Evolutionary conservation across 2,797 vertebrate genomes (phyloP).

Genomic region (Sandelia bainsii): DNA sequence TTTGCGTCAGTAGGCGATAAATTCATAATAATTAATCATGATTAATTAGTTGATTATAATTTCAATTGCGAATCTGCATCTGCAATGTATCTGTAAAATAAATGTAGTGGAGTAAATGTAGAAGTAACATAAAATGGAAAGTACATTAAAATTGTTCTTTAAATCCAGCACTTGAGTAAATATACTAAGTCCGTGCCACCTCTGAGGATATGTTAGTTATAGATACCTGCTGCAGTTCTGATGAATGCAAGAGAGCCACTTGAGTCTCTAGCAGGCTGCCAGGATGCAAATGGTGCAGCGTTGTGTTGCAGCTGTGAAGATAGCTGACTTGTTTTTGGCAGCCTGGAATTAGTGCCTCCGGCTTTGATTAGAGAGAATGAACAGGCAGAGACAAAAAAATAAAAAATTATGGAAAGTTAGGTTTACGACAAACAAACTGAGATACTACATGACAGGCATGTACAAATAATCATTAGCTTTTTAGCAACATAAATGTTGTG

Average conservation of each 20-base stretch:
- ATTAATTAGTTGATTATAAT: too few species aligned
- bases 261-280: constrained; percentile 40
- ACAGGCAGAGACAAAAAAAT: constrained; percentile 2
- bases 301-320: constrained; percentile 57
- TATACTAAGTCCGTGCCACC: too few species aligned
- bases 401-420: constrained; percentile 10
- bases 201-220: too few species aligned
- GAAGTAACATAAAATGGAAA: too few species aligned
- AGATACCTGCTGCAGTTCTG: constrained; percentile 66
- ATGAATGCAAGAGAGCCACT: constrained; percentile 39
- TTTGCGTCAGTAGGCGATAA: too few species aligned
- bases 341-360: constrained; percentile 73
- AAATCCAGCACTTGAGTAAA: too few species aligned
- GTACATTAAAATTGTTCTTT: too few species aligned
- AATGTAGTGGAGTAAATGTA: too few species aligned
- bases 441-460: neutral
- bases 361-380: constrained; percentile 61
- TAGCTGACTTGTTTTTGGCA: constrained; percentile 52
- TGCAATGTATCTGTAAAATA: too few species aligned
- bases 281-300: constrained; percentile 32
- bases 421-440: constrained; percentile 12
- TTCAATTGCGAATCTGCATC: too few species aligned
- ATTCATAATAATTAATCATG: too few species aligned
- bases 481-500: neutral
- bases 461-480: neutral